Base-by-base conservation (phyloP, 1,140 invertebrate species). In the Calliopsis andreniformis region DNA sequence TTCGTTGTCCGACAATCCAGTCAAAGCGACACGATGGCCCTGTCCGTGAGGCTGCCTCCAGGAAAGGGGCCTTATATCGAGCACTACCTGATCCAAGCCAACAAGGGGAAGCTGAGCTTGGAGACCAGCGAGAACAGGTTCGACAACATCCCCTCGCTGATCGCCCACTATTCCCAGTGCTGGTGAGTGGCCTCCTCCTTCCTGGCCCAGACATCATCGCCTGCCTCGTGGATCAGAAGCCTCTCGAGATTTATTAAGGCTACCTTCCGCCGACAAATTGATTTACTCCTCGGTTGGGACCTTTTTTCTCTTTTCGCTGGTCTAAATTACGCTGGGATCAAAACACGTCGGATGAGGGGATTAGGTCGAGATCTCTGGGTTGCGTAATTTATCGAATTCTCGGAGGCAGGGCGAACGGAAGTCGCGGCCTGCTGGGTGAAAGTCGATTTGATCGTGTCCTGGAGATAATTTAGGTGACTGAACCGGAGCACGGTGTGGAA, bases 1-100 rank as follows among this genome's bases (percentile, higher is more conserved):
- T 99, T 99, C 88, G 97, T 99, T 8, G 97, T 99, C 8, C 94
- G 98, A 28, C 96, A 98, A 87, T 98, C 98, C 12, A 98, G 97
- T 88, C 97, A 98, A 88, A 94, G 95, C 6, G 95, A 97, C 82
- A 98, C 98, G 25, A 98, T 98, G 96, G 98, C 98, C 20, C 94
- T 99, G 59, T 98, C 97, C 32, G 97, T 99, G 28, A 95, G 97
- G 56, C 92, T 98, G 80, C 97, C 97, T 1, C 94, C 94, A 28
- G 95, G 96, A 84, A 96, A 96, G 84, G 96, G 96, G 7, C 96
- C 97, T 7, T 97, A 98, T 90, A 97, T 98, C 78, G 98, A 99
- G 87, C 98, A 99, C 92, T 99, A 99, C 92, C 94, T 99, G 71
- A 98, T 99, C 58, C 97, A 98, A 89, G 95, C 96, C 16, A 94